Percentiles rank a stretch among this genome's conserved stretches.
phyloP scores from a whole-genome alignment of 1,140 invertebrate species.

The Rhagoletis pomonella region DNA sequence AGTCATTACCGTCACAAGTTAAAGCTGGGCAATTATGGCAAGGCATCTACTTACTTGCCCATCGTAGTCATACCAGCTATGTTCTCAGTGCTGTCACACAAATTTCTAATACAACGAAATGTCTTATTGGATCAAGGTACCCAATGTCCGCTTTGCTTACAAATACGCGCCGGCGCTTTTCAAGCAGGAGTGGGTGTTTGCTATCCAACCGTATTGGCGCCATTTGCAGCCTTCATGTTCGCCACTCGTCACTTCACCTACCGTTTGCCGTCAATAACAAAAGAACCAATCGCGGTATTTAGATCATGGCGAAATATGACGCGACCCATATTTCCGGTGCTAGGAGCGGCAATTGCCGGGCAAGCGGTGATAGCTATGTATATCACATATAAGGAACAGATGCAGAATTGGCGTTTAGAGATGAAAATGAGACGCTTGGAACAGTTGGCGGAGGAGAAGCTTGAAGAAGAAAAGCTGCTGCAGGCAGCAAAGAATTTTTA shows the following conservation, averaged over 20 bases:
- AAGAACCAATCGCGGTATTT: constrained; percentile 73
- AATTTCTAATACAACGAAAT: constrained; percentile 71
- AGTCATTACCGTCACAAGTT: constrained; percentile 73
- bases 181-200: constrained; percentile 70
- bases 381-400: constrained; percentile 74
- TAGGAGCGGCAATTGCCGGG: constrained; percentile 69
- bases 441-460: constrained; percentile 45
- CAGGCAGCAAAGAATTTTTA: constrained; percentile 15
- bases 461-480: not conserved
- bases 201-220: constrained; percentile 74
- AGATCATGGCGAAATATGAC: constrained; percentile 71
- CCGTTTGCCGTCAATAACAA: constrained; percentile 73
- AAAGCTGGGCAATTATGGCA: constrained; percentile 70
- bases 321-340: constrained; percentile 69
- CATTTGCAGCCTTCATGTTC: constrained; percentile 74
- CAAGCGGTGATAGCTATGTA: constrained; percentile 73
- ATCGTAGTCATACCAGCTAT: constrained; percentile 73
- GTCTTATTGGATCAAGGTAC: constrained; percentile 68
- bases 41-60: constrained; percentile 73
- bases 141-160: constrained; percentile 73
- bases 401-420: constrained; percentile 69
- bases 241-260: constrained; percentile 75
- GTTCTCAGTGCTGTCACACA: constrained; percentile 71
- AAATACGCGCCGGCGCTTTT: constrained; percentile 72
- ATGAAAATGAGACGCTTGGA: constrained; percentile 61